Evolutionary conservation across 2,888 invertebrate species (phyloP).

Genomic region (Bugulina stolonifera): DNA sequence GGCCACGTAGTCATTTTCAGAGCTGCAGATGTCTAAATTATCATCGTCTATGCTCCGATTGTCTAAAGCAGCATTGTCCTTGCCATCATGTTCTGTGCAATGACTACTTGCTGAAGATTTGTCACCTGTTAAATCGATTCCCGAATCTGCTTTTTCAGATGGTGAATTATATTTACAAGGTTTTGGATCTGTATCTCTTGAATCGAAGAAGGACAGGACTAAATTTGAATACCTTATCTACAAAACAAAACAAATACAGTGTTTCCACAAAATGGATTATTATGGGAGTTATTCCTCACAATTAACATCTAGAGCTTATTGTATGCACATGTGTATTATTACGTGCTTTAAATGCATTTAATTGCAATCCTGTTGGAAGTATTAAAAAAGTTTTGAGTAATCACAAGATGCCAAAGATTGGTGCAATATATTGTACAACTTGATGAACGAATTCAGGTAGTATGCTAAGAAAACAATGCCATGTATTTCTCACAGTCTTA

Average conservation of each 20-base stretch:
- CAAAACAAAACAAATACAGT: too few relatives aligned
- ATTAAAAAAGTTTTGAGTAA: too few relatives aligned
- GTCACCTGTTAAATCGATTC: conserved; percentile 11
- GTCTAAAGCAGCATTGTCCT: neutral
- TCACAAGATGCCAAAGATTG: too few relatives aligned
- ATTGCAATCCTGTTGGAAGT: too few relatives aligned
- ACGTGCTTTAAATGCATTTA: too few relatives aligned
- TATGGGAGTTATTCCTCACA: too few relatives aligned
- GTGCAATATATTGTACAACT: too few relatives aligned
- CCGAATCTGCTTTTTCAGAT: conserved; percentile 11
- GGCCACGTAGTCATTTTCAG: conserved; percentile 10
- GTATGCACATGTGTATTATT: too few relatives aligned
- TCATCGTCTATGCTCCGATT: neutral
- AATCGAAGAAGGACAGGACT: conserved; percentile 25
- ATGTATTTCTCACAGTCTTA: neutral
- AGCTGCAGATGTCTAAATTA: neutral
- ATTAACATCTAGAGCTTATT: too few relatives aligned
- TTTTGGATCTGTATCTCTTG: conserved; percentile 22
- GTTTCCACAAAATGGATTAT: too few relatives aligned
- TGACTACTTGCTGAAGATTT: neutral
- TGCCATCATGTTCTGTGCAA: neutral
- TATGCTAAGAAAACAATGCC: neutral
- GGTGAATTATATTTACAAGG: conserved; percentile 12
- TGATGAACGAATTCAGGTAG: too few relatives aligned
- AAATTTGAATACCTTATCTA: neutral